These are phyloP conservation scores for Drosophila pseudotakahashii DNA, from an alignment of 2,888 invertebrate species.

Conservation along the genomic window DNA sequence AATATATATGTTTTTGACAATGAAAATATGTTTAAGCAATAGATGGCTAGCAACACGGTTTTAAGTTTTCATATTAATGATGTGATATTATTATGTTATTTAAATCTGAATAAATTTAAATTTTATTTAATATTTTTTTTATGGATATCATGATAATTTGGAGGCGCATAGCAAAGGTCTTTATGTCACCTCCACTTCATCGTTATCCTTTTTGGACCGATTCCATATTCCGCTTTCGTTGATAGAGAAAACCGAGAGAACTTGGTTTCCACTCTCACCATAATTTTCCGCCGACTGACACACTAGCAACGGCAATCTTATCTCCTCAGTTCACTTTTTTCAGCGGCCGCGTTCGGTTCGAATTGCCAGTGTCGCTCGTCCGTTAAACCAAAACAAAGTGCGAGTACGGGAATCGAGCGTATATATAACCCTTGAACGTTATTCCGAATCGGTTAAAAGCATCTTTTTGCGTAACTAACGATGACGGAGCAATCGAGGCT, in stretches of 20 bases:
- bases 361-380: slow-evolving; percentile 3
- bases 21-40: no score
- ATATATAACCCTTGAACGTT: slow-evolving; percentile 14
- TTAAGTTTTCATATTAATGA: no score
- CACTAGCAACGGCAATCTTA: slow-evolving; percentile 1
- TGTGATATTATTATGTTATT: no score
- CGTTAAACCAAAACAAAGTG: slow-evolving; percentile 15
- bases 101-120: no score
- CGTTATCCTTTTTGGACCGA: slow-evolving; percentile 3
- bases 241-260: slow-evolving; percentile 20
- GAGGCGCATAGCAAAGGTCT: no score
- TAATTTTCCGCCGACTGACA: background rate
- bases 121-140: no score
- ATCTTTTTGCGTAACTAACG: slow-evolving; percentile 11
- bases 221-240: slow-evolving; percentile 7
- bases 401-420: slow-evolving; percentile 19
- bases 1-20: no score
- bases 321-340: slow-evolving; percentile 26
- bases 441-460: background rate
- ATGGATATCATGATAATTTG: no score
- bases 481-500: slow-evolving; percentile 31
- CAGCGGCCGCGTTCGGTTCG: slow-evolving; percentile 15
- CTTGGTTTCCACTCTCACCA: slow-evolving; percentile 1
- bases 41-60: no score
- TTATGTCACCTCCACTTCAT: no score